Conservation (phyloP, 2,888 invertebrate genomes). For the Tuberolachnus salignus region DNA sequence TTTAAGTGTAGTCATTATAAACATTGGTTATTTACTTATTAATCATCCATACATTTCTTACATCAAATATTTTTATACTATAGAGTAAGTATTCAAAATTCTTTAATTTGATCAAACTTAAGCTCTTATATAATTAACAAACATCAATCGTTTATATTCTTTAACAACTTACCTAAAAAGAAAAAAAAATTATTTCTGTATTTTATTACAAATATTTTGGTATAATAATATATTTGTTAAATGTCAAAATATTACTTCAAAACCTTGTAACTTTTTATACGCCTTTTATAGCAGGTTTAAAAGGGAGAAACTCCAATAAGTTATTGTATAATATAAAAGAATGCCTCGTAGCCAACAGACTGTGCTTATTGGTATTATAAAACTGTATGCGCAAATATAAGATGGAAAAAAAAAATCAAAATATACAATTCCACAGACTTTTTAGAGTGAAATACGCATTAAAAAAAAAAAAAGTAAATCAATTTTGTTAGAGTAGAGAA, state of each 20-base stretch:
- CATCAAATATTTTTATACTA: no score
- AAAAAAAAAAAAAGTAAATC: constrained; percentile 34
- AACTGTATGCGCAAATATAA: constrained; percentile 44
- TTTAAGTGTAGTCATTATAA: no score
- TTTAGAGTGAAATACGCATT: constrained; percentile 35
- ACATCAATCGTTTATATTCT: no score
- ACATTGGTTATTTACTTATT: no score
- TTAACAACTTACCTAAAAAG: no score
- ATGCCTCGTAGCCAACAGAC: constrained; percentile 56
- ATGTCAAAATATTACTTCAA: constrained; percentile 17
- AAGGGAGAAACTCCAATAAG: constrained; percentile 50
- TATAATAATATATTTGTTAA: constrained; percentile 14
- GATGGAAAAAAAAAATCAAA: constrained; percentile 41
- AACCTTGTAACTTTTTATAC: constrained; percentile 3
- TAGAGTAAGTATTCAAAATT: no score
- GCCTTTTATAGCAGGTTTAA: constrained; percentile 38
- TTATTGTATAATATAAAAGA: constrained; percentile 51
- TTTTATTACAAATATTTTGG: constrained; percentile 29
- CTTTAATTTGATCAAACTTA: no score
- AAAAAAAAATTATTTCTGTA: background rate
- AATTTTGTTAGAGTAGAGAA: constrained; percentile 25
- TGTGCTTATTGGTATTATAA: constrained; percentile 56
- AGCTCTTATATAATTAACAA: no score
- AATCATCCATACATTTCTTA: no score
- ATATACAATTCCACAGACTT: constrained; percentile 43